phyloP scores from a whole-genome alignment of 2,888 invertebrate species.

The Diogma glabrata region DNA sequence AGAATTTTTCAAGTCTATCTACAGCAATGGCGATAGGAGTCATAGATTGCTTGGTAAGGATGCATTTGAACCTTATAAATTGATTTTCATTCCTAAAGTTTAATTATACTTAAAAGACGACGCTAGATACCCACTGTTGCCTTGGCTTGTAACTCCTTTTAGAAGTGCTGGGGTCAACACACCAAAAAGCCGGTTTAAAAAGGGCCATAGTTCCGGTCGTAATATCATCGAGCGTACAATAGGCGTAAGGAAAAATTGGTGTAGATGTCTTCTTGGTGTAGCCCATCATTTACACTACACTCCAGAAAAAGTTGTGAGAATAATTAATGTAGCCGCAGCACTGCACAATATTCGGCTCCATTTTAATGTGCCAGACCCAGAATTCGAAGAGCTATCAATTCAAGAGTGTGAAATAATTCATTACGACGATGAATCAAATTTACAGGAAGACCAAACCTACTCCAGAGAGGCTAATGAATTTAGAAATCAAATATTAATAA shows the following conservation, averaged over 20 bases:
- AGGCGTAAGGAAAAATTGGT: background rate
- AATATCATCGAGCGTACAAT: background rate
- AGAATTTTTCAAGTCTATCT: background rate
- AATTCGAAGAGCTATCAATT: background rate
- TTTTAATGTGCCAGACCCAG: conserved; percentile 3
- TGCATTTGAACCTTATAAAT: background rate
- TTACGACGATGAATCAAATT: background rate
- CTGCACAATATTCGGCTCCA: background rate
- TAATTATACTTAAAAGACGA: too few species aligned
- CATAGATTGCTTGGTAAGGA: background rate
- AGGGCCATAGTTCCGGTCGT: background rate
- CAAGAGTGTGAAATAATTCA: too few species aligned
- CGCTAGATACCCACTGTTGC: background rate
- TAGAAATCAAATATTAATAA: background rate
- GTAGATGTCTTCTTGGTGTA: background rate
- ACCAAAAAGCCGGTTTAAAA: background rate
- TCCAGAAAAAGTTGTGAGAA: background rate
- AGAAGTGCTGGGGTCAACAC: conserved; percentile 1
- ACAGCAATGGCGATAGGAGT: background rate
- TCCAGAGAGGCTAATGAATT: background rate
- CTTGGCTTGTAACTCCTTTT: background rate
- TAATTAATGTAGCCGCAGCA: background rate
- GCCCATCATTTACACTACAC: conserved; percentile 1
- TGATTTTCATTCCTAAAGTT: background rate
- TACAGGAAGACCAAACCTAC: background rate